Percentiles rank a stretch among this genome's conserved stretches.
These are phyloP conservation scores for Halcyon badia DNA, from an alignment of 2,797 vertebrate species.

Conservation along the genomic window DNA sequence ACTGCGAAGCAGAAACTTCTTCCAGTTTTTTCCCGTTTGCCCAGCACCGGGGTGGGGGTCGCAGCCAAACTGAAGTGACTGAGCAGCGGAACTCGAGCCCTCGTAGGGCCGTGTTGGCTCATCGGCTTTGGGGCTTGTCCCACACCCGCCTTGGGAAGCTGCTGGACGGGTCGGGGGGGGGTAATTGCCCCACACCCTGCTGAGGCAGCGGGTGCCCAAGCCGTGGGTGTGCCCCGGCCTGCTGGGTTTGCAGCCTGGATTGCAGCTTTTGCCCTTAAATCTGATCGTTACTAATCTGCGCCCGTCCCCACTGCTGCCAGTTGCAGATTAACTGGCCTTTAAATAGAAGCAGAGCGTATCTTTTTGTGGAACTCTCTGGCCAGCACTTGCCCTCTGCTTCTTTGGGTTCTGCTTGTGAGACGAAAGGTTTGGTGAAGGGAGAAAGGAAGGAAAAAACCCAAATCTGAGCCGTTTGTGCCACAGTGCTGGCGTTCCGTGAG, in stretches of 20 bases:
- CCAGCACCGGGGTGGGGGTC: neutral
- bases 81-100: neutral
- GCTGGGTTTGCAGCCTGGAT: neutral
- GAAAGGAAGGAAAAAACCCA: neutral
- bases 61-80: neutral
- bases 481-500: neutral
- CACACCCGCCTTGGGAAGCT: neutral
- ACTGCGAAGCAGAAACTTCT: accelerated
- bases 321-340: neutral
- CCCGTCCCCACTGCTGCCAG: neutral
- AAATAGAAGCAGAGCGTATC: neutral
- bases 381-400: neutral
- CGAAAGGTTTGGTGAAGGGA: neutral
- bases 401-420: neutral
- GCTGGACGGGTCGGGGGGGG: neutral
- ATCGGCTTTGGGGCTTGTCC: neutral
- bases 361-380: neutral
- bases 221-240: accelerated
- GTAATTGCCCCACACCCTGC: accelerated
- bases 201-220: neutral
- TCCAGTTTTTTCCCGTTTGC: neutral
- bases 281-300: neutral
- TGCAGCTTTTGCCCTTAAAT: neutral
- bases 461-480: neutral
- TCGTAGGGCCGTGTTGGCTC: neutral